phyloP scores from a whole-genome alignment of 2,888 invertebrate genomes.

The Eupithecia centaureata region DNA sequence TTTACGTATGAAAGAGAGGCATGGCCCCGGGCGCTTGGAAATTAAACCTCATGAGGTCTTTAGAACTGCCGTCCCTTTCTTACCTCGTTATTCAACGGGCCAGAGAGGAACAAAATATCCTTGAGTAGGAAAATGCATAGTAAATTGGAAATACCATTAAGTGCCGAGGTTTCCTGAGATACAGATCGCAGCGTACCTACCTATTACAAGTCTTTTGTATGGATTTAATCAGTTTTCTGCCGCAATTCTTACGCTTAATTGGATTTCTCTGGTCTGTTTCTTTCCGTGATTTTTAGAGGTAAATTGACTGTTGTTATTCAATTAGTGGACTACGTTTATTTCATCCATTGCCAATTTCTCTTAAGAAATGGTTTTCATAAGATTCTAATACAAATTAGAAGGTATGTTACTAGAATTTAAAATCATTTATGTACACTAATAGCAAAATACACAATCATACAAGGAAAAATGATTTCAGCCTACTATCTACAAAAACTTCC shows the following conservation, averaged over 20 bases:
- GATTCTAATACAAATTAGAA: too few species aligned
- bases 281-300: constrained; percentile 13
- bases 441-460: not conserved
- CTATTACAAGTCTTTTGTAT: constrained; percentile 73
- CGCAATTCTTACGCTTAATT: constrained; percentile 66
- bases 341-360: not conserved
- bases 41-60: constrained; percentile 75
- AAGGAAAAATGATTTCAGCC: not conserved
- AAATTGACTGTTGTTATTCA: constrained; percentile 18
- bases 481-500: constrained; percentile 22
- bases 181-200: constrained; percentile 66
- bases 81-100: constrained; percentile 47
- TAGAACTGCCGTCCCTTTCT: constrained; percentile 56
- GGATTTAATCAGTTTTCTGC: constrained; percentile 73
- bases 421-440: not conserved
- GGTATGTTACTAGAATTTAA: not conserved
- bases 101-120: constrained; percentile 73
- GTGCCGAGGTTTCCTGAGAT: constrained; percentile 72
- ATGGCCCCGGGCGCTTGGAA: constrained; percentile 74
- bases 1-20: constrained; percentile 75
- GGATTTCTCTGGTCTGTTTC: constrained; percentile 57
- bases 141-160: constrained; percentile 84
- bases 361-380: too few species aligned
- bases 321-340: constrained; percentile 1
- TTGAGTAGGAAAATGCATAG: constrained; percentile 77